Evolutionary conservation across 2,888 invertebrate genomes (phyloP).

Genomic region (Diogma glabrata): DNA sequence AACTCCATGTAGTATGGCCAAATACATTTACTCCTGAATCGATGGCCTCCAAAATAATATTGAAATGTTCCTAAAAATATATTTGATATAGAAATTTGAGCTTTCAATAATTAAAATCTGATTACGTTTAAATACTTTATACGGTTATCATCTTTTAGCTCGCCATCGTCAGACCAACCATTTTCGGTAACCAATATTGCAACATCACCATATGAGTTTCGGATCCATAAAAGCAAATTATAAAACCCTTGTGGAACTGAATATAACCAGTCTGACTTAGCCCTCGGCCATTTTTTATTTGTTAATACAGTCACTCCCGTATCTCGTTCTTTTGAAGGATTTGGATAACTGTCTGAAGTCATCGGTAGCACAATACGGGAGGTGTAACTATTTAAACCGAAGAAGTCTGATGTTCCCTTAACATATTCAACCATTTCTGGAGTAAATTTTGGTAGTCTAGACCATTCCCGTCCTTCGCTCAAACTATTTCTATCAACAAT

Average conservation of each 20-base stretch:
- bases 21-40: not conserved
- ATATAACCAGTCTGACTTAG: not conserved
- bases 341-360: not conserved
- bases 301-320: not conserved
- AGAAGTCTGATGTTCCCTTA: slow-evolving; percentile 25
- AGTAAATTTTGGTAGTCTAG: slow-evolving; percentile 22
- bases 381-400: slow-evolving; percentile 29
- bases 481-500: slow-evolving; percentile 26
- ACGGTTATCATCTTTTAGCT: not conserved
- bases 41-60: not conserved
- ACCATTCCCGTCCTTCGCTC: slow-evolving; percentile 26
- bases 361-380: slow-evolving; percentile 19
- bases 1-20: not conserved
- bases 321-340: not conserved
- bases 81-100: too few relatives aligned
- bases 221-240: not conserved
- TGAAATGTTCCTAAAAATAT: not conserved
- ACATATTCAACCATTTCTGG: not conserved
- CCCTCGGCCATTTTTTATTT: not conserved
- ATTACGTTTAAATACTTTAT: not conserved
- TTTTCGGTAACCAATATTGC: not conserved
- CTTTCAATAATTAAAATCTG: too few relatives aligned
- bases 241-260: not conserved
- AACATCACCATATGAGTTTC: not conserved
- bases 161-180: slow-evolving; percentile 5